Evolutionary conservation across 2,113 vertebrate genomes (phyloP).

Genomic region (Regulus satrapa): DNA sequence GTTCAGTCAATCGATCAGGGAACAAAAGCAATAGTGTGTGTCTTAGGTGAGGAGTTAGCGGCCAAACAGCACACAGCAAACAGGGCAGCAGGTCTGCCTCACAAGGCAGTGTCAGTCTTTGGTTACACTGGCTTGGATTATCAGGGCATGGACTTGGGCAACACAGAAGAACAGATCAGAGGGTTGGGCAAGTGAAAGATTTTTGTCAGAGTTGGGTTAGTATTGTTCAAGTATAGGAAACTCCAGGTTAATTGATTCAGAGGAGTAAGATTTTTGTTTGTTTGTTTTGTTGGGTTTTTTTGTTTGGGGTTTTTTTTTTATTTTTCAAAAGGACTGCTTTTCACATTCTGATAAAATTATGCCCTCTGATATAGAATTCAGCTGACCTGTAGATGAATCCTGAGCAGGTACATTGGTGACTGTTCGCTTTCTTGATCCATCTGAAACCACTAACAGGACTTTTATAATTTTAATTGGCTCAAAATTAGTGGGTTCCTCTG

Average conservation of each 20-base stretch:
- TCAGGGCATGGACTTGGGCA: not conserved
- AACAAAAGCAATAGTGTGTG: constrained; percentile 43
- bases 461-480: not conserved
- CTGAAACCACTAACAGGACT: not conserved
- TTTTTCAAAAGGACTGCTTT: not conserved
- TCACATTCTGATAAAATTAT: not conserved
- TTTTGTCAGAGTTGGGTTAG: not conserved
- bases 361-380: fast-evolving
- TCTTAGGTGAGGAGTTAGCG: constrained; percentile 35
- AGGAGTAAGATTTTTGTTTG: no score
- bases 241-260: not conserved
- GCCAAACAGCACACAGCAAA: constrained; percentile 17
- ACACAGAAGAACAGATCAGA: not conserved
- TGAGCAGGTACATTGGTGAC: not conserved
- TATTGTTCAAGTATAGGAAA: not conserved
- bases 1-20: constrained; percentile 45
- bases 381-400: not conserved
- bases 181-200: not conserved
- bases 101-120: not conserved
- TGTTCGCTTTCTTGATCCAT: not conserved
- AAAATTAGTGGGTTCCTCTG: not conserved
- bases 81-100: constrained; percentile 20
- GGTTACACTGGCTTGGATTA: not conserved
- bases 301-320: not conserved
- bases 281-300: no score